phyloP scores from a whole-genome alignment of 2,888 invertebrate genomes.

The Limulus polyphemus region DNA sequence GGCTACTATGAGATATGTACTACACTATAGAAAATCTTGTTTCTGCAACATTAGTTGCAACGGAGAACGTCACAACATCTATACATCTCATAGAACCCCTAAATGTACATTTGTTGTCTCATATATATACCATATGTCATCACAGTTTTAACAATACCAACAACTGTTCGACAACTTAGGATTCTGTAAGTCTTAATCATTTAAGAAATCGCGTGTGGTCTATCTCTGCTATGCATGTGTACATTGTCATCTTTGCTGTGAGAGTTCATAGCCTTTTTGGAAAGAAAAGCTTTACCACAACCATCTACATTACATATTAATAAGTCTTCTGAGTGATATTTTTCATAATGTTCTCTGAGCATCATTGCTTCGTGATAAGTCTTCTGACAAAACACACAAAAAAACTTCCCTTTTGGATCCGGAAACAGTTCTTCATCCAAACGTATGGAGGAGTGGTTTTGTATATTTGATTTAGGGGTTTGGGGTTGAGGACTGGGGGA shows the following conservation, averaged over 20 bases:
- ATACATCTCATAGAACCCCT: too few relatives aligned
- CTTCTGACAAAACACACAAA: conserved; percentile 56
- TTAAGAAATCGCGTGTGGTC: too few relatives aligned
- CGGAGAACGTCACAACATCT: too few relatives aligned
- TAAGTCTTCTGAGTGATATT: conserved; percentile 52
- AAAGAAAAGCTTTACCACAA: conserved; percentile 64
- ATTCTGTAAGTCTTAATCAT: too few relatives aligned
- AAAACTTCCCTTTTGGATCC: conserved; percentile 52
- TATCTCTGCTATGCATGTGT: too few relatives aligned
- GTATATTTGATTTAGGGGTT: conserved; percentile 3
- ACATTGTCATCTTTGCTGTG: conserved; percentile 50
- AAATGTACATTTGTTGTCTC: too few relatives aligned
- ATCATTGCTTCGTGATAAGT: conserved; percentile 49
- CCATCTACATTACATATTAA: conserved; percentile 61
- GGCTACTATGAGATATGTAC: too few relatives aligned
- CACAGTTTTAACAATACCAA: too few relatives aligned
- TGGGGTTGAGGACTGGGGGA: conserved; percentile 12
- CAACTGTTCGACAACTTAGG: too few relatives aligned
- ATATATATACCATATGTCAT: too few relatives aligned
- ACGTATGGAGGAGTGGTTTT: conserved; percentile 8
- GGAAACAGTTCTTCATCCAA: conserved; percentile 50
- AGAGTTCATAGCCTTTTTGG: conserved; percentile 60
- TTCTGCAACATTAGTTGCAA: too few relatives aligned
- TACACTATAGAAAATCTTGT: too few relatives aligned
- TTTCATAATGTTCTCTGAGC: conserved; percentile 60